Conservation (phyloP, 2,888 invertebrate genomes). For the Xylophagus ater region DNA sequence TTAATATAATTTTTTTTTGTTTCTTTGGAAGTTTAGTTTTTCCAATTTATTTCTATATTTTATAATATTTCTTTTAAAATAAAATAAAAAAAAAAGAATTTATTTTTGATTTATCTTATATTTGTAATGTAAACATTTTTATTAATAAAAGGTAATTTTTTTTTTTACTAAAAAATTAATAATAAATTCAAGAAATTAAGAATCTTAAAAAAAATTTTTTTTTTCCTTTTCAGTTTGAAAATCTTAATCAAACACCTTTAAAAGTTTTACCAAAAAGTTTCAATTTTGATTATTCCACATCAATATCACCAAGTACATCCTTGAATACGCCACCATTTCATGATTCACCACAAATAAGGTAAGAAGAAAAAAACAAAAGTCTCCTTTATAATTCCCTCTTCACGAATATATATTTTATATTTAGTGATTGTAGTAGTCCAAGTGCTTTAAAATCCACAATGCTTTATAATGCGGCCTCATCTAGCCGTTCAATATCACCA, state of each 20-base stretch:
- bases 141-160: neutral
- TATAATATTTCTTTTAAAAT: neutral
- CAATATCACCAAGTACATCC: conserved; percentile 39
- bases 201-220: neutral
- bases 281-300: conserved; percentile 40
- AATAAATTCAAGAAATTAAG: neutral
- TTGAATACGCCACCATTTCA: conserved; percentile 38
- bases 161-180: neutral
- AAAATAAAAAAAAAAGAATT: neutral
- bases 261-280: conserved; percentile 40
- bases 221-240: conserved; percentile 32
- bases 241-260: conserved; percentile 39
- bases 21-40: no score
- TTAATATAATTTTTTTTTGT: no score
- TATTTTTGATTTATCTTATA: conserved; percentile 8
- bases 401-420: conserved; percentile 9
- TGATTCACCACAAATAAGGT: conserved; percentile 38
- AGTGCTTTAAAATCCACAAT: conserved; percentile 14
- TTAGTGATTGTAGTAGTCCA: conserved; percentile 32
- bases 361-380: conserved; percentile 17
- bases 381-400: conserved; percentile 5
- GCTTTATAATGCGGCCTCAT: conserved; percentile 21
- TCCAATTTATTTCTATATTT: no score
- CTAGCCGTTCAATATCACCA: conserved; percentile 36
- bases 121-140: conserved; percentile 7